Evolutionary conservation across 37 sponge, comb jelly and placozoan species (phyloP), one percentile per base, ranked within the genome.

Genomic region (Bolinopsis microptera): DNA sequence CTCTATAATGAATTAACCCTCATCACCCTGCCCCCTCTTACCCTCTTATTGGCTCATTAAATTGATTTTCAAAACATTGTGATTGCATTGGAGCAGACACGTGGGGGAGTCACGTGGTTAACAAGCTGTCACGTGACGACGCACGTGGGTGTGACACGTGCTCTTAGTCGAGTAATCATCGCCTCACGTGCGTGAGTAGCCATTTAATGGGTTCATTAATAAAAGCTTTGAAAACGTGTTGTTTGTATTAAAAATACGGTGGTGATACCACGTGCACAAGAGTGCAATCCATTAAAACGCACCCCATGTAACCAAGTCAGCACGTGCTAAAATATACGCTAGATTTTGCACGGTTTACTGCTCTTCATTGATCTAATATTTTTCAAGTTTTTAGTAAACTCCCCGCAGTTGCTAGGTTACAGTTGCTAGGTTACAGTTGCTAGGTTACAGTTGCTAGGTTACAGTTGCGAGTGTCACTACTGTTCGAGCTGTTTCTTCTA

Each of bases 131-230:
- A 48, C 61, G 61, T 48, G 61, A 18, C 61, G 61, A 48, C 61
- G 61, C 61, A 13, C 61, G 61, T 5, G 5, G 9, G 13, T 13
- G 61, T 48, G 61, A 48, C 61, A 48, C 61, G 61, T 48, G 61
- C 61, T 18, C 61, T 48, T 13, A 48, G 61, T 48, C 13, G 61
- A 48, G 61, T 48, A 48, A 48, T 48, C 61, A 48, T 48, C 61
- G 13, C 13, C 61, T 5, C 61, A 48, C 61, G 61, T 48, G 61
- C 61, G 13, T 48, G 80, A 77, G 80, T 77, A 77, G 80, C 32
- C 80, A 77, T 77, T 77, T 77, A 77, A 77, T 77, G 80, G 80
- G 80, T 77, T 77, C 80, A 48, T 48, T 48, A 48, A 48, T 48
- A 48, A 48, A 48, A 48, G 61, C 61, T 18, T 13, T 48, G 61